phyloP scores from a whole-genome alignment of 2,113 vertebrate species.

The Tetraodon nigroviridis region DNA sequence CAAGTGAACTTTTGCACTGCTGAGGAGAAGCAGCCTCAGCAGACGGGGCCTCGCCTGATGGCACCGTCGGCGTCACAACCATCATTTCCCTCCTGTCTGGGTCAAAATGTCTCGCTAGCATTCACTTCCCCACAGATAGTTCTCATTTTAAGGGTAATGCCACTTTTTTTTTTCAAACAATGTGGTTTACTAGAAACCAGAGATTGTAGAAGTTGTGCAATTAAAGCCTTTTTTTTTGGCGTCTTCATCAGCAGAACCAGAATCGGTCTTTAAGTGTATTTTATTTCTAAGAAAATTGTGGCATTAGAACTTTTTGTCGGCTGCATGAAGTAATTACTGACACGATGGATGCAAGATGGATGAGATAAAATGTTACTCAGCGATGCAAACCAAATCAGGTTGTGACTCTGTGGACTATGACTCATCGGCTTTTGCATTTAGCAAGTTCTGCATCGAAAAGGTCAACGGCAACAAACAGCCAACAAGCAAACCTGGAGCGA shows the following conservation, averaged over 20 bases:
- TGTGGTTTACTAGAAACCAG: slow-evolving; percentile 47
- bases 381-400: slow-evolving; percentile 46
- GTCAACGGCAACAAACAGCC: slow-evolving; percentile 7
- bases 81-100: slow-evolving; percentile 72
- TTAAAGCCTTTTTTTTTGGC: background rate
- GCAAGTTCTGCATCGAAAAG: slow-evolving; percentile 44
- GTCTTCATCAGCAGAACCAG: background rate
- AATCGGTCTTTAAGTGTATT: background rate
- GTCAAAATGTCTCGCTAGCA: slow-evolving; percentile 61
- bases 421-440: slow-evolving; percentile 59
- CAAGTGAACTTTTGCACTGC: background rate
- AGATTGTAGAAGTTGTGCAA: slow-evolving; percentile 35
- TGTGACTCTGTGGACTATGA: slow-evolving; percentile 35
- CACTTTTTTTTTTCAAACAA: slow-evolving; percentile 49
- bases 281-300: too few relatives aligned
- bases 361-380: slow-evolving; percentile 18
- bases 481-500: slow-evolving; percentile 34
- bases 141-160: slow-evolving; percentile 67
- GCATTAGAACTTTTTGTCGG: too few relatives aligned
- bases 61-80: slow-evolving; percentile 39
- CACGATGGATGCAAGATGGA: too few relatives aligned
- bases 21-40: background rate
- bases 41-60: background rate
- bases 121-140: slow-evolving; percentile 73
- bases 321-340: too few relatives aligned